These are phyloP conservation scores for Noctua janthina DNA, from an alignment of 2,888 invertebrate genomes.

Conservation along the genomic window DNA sequence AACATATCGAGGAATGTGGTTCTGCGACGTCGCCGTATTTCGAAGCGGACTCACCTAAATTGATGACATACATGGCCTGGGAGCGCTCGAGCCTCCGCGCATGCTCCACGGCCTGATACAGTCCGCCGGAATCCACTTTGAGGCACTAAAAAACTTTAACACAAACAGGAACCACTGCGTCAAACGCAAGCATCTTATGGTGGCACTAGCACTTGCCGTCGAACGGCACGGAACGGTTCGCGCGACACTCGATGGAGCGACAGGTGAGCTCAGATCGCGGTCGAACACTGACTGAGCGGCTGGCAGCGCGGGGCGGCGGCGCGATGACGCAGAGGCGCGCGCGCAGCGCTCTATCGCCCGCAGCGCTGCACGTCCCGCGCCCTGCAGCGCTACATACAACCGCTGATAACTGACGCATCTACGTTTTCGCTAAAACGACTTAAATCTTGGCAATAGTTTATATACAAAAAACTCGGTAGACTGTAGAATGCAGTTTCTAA, in stretches of 20 bases:
- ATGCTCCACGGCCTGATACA: conserved; percentile 89
- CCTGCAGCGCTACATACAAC: conserved; percentile 61
- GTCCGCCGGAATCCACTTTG: conserved; percentile 89
- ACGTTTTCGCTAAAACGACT: conserved; percentile 71
- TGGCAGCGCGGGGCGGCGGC: conserved; percentile 63
- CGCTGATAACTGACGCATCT: conserved; percentile 68
- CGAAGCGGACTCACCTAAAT: conserved; percentile 89
- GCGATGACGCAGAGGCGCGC: conserved; percentile 54
- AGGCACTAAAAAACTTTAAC: conserved; percentile 84
- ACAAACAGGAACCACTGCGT: conserved; percentile 86
- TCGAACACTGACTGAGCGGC: conserved; percentile 80
- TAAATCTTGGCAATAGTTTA: conserved; percentile 79
- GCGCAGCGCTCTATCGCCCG: conserved; percentile 56
- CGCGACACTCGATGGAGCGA: conserved; percentile 75
- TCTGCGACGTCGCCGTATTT: conserved; percentile 74
- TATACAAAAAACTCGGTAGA: conserved; percentile 69
- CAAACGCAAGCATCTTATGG: conserved; percentile 86
- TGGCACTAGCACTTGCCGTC: conserved; percentile 80
- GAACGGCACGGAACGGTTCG: conserved; percentile 76
- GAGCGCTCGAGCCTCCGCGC: conserved; percentile 89
- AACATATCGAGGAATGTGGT: conserved; percentile 79
- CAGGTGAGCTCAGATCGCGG: conserved; percentile 82
- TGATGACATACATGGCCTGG: conserved; percentile 90
- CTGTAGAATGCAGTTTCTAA: conserved; percentile 74
- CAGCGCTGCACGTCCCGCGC: conserved; percentile 58